Percentiles rank a stretch among this genome's conserved stretches.
Conservation (phyloP, 2,888 invertebrate genomes). For the Agrotis exclamationis region DNA sequence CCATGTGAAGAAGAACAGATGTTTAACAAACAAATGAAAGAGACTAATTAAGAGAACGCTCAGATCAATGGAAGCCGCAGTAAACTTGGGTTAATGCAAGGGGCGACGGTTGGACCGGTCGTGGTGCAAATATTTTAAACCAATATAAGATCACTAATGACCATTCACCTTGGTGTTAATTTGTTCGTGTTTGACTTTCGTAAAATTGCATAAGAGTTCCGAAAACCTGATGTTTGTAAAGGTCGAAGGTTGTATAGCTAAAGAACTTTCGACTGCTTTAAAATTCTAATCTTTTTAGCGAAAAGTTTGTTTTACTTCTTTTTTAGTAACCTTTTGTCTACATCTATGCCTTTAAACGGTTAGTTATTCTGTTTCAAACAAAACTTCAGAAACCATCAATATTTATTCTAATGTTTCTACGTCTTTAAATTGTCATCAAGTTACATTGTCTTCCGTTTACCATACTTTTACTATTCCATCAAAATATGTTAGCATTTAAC, state of each 20-base stretch:
- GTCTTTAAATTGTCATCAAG: no score
- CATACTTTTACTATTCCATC: not conserved
- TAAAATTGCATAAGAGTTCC: slow-evolving; percentile 32
- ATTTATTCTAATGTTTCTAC: no score
- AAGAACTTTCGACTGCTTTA: not conserved
- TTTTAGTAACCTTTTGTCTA: no score
- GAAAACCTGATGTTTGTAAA: slow-evolving; percentile 38
- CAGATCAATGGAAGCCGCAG: slow-evolving; percentile 71
- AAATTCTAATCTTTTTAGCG: not conserved
- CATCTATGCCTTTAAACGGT: no score
- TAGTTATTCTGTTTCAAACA: no score
- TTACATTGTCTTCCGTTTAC: no score
- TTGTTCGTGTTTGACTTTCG: slow-evolving; percentile 45
- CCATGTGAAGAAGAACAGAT: slow-evolving; percentile 74
- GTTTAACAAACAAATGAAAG: slow-evolving; percentile 69
- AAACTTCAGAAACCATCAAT: no score
- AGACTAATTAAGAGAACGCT: slow-evolving; percentile 73
- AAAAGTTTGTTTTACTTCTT: no score
- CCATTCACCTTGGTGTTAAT: slow-evolving; percentile 40
- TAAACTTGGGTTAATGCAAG: slow-evolving; percentile 52
- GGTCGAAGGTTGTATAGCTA: not conserved
- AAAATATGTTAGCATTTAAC: not conserved
- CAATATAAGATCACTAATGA: slow-evolving; percentile 15
- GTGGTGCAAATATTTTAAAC: slow-evolving; percentile 13
- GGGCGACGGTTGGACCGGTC: slow-evolving; percentile 18